Evolutionary conservation across 30 jellyfish, hydroid and myxozoan genomes (phyloP).

Genomic region (Aurelia coerulea): DNA sequence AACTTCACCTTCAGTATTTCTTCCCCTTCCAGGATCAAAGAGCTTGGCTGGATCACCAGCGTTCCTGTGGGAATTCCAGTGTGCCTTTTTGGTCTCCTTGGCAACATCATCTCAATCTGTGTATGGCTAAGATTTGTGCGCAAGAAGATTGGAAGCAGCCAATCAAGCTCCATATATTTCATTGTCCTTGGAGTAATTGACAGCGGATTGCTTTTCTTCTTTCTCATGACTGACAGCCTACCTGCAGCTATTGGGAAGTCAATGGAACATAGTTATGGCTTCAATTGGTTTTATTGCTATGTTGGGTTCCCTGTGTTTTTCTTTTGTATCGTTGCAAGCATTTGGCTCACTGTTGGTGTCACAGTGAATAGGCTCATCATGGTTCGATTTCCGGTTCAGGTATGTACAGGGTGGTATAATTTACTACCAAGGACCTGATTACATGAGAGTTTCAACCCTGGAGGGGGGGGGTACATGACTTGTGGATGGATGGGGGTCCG

Average conservation of each 20-base stretch:
- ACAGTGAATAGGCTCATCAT: slow-evolving; percentile 76
- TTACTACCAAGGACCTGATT: background rate
- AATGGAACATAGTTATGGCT: slow-evolving; percentile 48
- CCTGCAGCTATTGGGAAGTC: slow-evolving; percentile 43
- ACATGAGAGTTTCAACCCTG: background rate
- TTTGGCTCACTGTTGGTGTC: slow-evolving; percentile 85
- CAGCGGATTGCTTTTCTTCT: slow-evolving; percentile 80
- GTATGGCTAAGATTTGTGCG: slow-evolving; percentile 79
- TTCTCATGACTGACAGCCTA: slow-evolving; percentile 74
- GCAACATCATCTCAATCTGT: slow-evolving; percentile 75
- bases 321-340: slow-evolving; percentile 84
- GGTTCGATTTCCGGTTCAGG: slow-evolving; percentile 82
- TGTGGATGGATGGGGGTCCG: no score
- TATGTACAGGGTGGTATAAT: background rate
- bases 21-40: slow-evolving; percentile 3
- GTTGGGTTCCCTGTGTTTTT: slow-evolving; percentile 85
- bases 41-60: slow-evolving; percentile 68
- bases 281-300: slow-evolving; percentile 61
- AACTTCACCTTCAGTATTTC: background rate
- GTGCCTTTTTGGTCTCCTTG: slow-evolving; percentile 85
- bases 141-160: slow-evolving; percentile 71
- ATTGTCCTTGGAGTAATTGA: slow-evolving; percentile 77
- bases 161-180: slow-evolving; percentile 74
- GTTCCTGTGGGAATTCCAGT: slow-evolving; percentile 80
- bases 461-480: no score